Conservation (phyloP, 37 sponge, comb jelly and placozoan species). For the Tethya wilhelma region DNA sequence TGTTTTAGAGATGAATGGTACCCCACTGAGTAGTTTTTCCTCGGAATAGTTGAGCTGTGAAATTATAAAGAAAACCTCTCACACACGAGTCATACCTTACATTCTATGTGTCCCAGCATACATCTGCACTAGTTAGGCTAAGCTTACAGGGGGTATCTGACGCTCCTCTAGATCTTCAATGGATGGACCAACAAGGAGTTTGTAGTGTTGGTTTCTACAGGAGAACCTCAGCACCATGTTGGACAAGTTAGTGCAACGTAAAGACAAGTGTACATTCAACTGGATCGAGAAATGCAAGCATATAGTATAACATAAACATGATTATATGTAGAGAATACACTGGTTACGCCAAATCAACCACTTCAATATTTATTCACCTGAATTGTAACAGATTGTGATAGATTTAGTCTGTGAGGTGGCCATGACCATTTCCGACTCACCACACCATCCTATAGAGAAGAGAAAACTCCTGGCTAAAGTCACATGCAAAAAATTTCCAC, state of each 20-base stretch:
- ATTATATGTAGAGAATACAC: too few relatives aligned
- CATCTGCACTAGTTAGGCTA: not conserved
- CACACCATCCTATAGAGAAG: constrained; percentile 78
- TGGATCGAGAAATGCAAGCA: constrained; percentile 13
- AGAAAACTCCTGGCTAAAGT: too few relatives aligned
- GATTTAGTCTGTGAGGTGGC: constrained; percentile 63
- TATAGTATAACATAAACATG: not conserved
- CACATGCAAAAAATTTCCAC: too few relatives aligned
- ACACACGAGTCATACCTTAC: not conserved
- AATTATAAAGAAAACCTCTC: not conserved
- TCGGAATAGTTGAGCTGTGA: not conserved
- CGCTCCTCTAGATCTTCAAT: not conserved
- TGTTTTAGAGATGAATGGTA: constrained; percentile 6
- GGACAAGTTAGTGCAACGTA: constrained; percentile 60
- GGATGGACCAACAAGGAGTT: constrained; percentile 44
- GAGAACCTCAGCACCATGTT: constrained; percentile 68
- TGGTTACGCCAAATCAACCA: too few relatives aligned
- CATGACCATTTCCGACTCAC: constrained; percentile 71
- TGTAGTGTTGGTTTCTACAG: constrained; percentile 48
- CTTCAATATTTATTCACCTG: constrained; percentile 44
- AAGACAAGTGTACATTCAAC: constrained; percentile 62
- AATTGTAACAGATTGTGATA: constrained; percentile 56
- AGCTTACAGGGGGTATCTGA: not conserved
- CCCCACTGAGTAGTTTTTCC: not conserved
- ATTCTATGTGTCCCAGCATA: not conserved